Base-by-base conservation (phyloP, 2,888 invertebrate species). In the Myathropa florea region DNA sequence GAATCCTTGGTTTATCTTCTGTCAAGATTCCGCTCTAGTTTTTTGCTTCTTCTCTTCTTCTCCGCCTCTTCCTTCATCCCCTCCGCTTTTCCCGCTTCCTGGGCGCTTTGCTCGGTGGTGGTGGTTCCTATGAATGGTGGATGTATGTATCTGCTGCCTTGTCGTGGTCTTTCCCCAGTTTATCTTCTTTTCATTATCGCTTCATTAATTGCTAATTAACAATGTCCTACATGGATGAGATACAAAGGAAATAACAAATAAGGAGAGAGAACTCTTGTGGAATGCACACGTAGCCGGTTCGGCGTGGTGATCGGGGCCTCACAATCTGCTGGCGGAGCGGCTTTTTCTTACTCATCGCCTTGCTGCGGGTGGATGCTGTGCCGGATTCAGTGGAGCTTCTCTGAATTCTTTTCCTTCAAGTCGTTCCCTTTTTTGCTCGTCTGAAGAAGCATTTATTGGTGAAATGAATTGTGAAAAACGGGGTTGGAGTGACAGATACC, bases 141-240 rank as follows among this genome's bases (percentile, higher is more conserved):
- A 46, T 60, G 28, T 21, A 46, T 18, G 46, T 46, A 18, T 4
- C 78, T 72, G 61, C 59, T 59, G 23, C 24, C 24, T 57, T 57
- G 57, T 57, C 57, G 57, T 57, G 57, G 57, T 23, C 57, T 61
- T 21, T 12, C 23, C 39, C 64, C 46, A 65, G 75, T 83, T 86
- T 86, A 86, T 86, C 86, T 86, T 91, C 89, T 89, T 89, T 90
- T 91, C 90, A 91, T 91, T 91, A 91, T 91, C 91, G 91, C 91
- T 91, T 90, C 91, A 91, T 91, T 91, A 91, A 91, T 91, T 91
- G 91, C 91, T 91, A 91, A 91, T 91, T 91, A 91, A 91, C 91
- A 90, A 89, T 91, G 91, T 91, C 90, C 90, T 90, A 90, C 91
- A 91, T 90, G 90, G 77, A 81, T 78, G 85, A 81, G 81, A 81